Evolutionary conservation across 1,140 invertebrate species (phyloP).

Genomic region (Bilobella aurantiaca): DNA sequence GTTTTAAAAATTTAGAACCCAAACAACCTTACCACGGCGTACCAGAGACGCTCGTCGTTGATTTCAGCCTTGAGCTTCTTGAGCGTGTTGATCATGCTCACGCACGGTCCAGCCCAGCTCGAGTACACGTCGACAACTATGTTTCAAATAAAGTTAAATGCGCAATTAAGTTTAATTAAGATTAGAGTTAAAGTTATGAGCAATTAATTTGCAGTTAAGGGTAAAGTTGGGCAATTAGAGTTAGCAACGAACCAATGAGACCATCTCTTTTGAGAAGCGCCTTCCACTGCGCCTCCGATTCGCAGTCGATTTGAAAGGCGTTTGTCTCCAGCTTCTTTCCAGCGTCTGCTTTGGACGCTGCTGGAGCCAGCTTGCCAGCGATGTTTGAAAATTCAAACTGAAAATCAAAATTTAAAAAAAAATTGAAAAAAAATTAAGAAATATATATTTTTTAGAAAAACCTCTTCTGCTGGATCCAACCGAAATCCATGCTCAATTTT

Average conservation of each 20-base stretch:
- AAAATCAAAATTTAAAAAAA: no score
- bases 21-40: slow-evolving; percentile 56
- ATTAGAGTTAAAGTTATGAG: slow-evolving; percentile 7
- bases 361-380: no score
- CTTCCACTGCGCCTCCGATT: slow-evolving; percentile 75
- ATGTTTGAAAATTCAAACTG: no score
- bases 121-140: slow-evolving; percentile 82
- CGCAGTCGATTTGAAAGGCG: slow-evolving; percentile 66
- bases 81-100: slow-evolving; percentile 72
- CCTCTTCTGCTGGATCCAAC: no score
- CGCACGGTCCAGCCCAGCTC: slow-evolving; percentile 85
- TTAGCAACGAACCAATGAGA: slow-evolving; percentile 71
- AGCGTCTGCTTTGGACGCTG: slow-evolving; percentile 42
- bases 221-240: no score
- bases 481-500: slow-evolving; percentile 15
- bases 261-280: slow-evolving; percentile 66
- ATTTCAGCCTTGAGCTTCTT: slow-evolving; percentile 81
- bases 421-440: no score
- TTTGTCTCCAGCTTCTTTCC: slow-evolving; percentile 59
- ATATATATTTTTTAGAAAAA: no score
- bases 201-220: no score
- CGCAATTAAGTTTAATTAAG: background rate
- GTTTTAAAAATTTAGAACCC: background rate
- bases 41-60: slow-evolving; percentile 66
- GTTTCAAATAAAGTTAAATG: no score